phyloP scores from a whole-genome alignment of 2,888 invertebrate species.

The Ypsolopha sequella region DNA sequence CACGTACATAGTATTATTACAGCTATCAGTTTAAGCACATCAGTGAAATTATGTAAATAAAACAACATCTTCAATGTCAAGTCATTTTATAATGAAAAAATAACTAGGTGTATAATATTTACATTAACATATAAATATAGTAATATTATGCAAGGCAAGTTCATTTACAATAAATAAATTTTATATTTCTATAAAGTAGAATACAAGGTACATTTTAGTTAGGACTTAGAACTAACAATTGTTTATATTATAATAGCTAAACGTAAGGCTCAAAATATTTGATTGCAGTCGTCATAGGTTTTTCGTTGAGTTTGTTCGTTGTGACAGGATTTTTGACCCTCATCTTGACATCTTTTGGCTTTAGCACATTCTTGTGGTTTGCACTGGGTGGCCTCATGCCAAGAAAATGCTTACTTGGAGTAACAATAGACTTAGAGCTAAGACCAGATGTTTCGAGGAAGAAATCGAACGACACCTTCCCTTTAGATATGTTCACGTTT shows the following conservation, averaged over 20 bases:
- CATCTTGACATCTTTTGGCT: conserved; percentile 84
- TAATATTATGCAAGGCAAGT: conserved; percentile 67
- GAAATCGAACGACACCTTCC: conserved; percentile 75
- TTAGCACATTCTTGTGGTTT: conserved; percentile 81
- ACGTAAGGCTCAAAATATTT: conserved; percentile 69
- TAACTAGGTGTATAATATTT: conserved; percentile 21
- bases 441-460: conserved; percentile 84
- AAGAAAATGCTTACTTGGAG: conserved; percentile 48
- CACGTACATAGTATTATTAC: too few relatives aligned
- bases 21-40: too few relatives aligned
- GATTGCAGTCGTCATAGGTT: conserved; percentile 67
- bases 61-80: conserved; percentile 1
- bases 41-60: conserved; percentile 4
- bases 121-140: conserved; percentile 62
- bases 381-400: conserved; percentile 72
- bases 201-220: conserved; percentile 12
- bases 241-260: conserved; percentile 18
- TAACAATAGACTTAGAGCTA: conserved; percentile 82
- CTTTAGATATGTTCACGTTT: conserved; percentile 38
- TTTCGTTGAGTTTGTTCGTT: conserved; percentile 70
- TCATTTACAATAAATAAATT: conserved; percentile 61
- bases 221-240: background rate
- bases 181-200: conserved; percentile 33
- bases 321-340: conserved; percentile 75
- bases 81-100: conserved; percentile 41